Conservation (phyloP, 23 tunicate genomes). For the Phallusia fumigata region DNA sequence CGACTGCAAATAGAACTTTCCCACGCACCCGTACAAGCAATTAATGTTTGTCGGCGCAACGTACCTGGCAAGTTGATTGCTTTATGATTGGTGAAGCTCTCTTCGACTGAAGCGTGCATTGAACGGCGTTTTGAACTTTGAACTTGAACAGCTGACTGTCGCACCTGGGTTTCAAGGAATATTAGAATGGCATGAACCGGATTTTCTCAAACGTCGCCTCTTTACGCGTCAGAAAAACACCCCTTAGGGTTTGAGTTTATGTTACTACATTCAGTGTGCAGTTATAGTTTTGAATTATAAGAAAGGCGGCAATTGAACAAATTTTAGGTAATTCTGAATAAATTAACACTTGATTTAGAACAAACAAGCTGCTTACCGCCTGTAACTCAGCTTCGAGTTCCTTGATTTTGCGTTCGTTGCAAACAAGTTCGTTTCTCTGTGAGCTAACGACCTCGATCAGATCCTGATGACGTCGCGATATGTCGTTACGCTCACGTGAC, state of each 20-base stretch:
- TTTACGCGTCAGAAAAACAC: no score
- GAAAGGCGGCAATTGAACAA: no score
- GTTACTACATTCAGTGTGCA: no score
- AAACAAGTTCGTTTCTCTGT: slow-evolving; percentile 47
- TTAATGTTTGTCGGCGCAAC: not conserved
- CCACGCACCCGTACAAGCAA: not conserved
- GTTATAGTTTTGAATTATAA: no score
- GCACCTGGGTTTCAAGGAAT: slow-evolving; percentile 18
- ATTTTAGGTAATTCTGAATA: not conserved
- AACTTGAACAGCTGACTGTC: slow-evolving; percentile 31
- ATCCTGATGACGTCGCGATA: slow-evolving; percentile 46
- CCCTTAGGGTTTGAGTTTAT: no score
- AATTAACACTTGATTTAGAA: not conserved
- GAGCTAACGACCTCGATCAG: slow-evolving; percentile 49
- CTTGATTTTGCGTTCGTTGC: slow-evolving; percentile 45
- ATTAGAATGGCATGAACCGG: not conserved
- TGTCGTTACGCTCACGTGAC: slow-evolving; percentile 64
- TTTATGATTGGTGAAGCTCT: slow-evolving; percentile 33
- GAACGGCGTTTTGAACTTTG: slow-evolving; percentile 57
- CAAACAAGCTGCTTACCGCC: slow-evolving; percentile 2
- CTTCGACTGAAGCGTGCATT: slow-evolving; percentile 52
- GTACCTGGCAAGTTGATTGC: not conserved
- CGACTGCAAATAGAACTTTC: not conserved
- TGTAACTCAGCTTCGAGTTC: slow-evolving; percentile 70
- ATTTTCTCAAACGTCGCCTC: not conserved